Conservation (phyloP, 2,797 vertebrate species). For the Melanotaenia trifasciata region DNA sequence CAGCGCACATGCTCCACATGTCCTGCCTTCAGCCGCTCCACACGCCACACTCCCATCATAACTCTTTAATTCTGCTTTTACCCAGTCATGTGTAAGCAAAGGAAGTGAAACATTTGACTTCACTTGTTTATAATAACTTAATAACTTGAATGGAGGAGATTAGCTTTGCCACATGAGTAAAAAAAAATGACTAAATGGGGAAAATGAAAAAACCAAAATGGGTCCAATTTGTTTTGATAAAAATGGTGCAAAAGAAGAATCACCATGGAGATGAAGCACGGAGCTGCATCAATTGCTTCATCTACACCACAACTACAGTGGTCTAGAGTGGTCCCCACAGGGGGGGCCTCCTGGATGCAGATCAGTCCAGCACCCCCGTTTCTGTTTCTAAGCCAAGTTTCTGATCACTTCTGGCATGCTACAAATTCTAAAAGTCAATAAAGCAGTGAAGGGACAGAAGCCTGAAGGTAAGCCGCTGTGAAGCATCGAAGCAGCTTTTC, state of each 20-base stretch:
- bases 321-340: background rate
- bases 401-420: slow-evolving; percentile 43
- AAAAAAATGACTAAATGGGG: background rate
- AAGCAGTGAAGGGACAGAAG: slow-evolving; percentile 27
- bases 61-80: slow-evolving; percentile 36
- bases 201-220: background rate
- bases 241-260: slow-evolving; percentile 29
- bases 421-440: slow-evolving; percentile 28
- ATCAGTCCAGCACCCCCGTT: slow-evolving; percentile 45
- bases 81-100: background rate
- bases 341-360: slow-evolving; percentile 40
- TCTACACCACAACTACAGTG: background rate
- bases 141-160: background rate
- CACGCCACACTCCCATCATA: slow-evolving; percentile 3
- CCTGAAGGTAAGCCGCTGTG: slow-evolving; percentile 24
- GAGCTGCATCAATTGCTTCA: slow-evolving; percentile 15
- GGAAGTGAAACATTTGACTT: background rate
- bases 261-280: slow-evolving; percentile 43
- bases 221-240: background rate
- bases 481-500: background rate
- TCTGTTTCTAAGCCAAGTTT: slow-evolving; percentile 22
- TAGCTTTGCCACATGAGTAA: background rate
- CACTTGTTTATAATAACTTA: background rate
- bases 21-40: slow-evolving; percentile 27
- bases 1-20: slow-evolving; percentile 38